Base-by-base conservation (phyloP, 2,888 invertebrate genomes). In the Zele albiditarsus region DNA sequence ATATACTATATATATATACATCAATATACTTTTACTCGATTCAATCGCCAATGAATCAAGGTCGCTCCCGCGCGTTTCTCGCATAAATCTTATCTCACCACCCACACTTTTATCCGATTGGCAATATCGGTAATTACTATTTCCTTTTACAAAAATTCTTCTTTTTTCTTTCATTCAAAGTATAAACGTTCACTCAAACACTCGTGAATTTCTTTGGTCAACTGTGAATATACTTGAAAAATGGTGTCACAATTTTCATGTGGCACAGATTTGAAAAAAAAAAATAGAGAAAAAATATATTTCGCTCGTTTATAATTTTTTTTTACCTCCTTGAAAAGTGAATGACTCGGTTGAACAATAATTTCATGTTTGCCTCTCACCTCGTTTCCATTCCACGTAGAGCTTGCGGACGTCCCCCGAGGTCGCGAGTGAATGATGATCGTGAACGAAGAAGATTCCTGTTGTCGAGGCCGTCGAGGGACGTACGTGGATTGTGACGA, bases 351-450 rank as follows among this genome's bases (percentile, higher is more conserved):
- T 60, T 60, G 25, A 27, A 28, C 16, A 27, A 12, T 60, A 25
- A 33, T 63, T 63, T 31, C 12, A 28, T 31, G 60, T 58, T 16
- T 46, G 53, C 57, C 63, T 74, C 83, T 83, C 80, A 83, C 86
- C 87, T 86, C 80, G 85, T 86, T 85, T 86, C 85, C 86, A 87
- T 87, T 80, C 82, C 85, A 83, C 82, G 80, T 75, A 77, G 81
- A 81, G 79, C 80, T 67, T 78, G 75, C 78, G 77, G 73, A 66
- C 73, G 72, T 75, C 62, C 49, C 49, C 63, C 75, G 71, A 75
- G 73, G 68, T 75, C 74, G 25, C 53, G 74, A 33, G 69, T 57
- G 70, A 71, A 75, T 25, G 67, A 67, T 75, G 62, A 62, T 28
- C 62, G 60, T 46, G 74, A 67, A 57, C 74, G 73, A 62, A 71